Conservation (phyloP, 2,113 vertebrate genomes). For the Brachypteracias leptosomus region DNA sequence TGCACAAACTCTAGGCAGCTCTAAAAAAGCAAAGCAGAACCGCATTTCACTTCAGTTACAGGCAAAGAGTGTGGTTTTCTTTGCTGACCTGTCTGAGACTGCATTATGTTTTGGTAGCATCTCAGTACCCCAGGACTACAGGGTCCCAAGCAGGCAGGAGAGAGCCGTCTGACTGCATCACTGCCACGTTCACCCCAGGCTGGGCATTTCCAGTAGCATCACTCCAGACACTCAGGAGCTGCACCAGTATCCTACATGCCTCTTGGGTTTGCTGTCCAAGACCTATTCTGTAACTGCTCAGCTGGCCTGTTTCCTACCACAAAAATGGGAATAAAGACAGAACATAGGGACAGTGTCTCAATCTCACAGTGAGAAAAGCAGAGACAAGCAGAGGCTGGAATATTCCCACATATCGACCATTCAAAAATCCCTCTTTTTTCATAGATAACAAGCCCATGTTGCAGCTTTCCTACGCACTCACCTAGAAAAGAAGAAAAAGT, state of each 20-base stretch:
- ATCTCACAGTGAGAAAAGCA: neutral
- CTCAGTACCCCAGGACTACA: neutral
- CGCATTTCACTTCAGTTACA: fast-evolving
- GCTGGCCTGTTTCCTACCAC: neutral
- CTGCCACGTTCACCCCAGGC: neutral
- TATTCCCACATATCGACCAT: neutral
- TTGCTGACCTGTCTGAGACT: neutral
- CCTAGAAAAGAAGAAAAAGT: neutral
- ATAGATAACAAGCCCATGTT: neutral
- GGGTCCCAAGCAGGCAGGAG: neutral
- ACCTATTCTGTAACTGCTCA: neutral
- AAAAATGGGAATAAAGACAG: neutral
- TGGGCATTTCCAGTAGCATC: neutral
- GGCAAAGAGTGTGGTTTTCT: neutral
- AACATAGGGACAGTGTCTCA: neutral
- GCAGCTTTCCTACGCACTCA: neutral
- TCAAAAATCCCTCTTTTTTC: neutral
- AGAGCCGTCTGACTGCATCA: neutral
- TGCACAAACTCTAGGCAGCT: neutral
- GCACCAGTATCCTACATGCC: fast-evolving
- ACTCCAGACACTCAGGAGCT: neutral
- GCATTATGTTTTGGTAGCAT: neutral
- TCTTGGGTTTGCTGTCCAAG: neutral
- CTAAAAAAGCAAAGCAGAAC: neutral
- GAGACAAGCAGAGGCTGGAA: neutral